Base-by-base conservation (phyloP, 2,888 invertebrate genomes). In the Papilio demoleus region DNA sequence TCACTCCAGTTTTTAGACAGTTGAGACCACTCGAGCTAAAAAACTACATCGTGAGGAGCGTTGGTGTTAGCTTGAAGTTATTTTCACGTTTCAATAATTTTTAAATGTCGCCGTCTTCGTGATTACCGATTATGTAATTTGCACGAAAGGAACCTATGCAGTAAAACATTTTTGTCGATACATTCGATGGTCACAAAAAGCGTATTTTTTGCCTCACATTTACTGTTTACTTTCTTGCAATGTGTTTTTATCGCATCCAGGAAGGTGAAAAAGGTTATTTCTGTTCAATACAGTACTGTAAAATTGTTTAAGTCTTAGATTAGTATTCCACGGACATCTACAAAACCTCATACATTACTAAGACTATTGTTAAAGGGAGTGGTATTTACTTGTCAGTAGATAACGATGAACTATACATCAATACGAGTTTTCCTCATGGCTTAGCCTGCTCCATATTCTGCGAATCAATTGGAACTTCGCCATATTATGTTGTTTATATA, bases 401-500 rank as follows among this genome's bases (percentile, higher is more conserved):
- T 56, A 40, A 56, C 27, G 40, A 19, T 65, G 31, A 53, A 40
- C 24, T 38, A 56, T 19, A n/a, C 22, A 60, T 50, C 19, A 50
- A 67, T 36, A 40, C 36, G 5, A 47, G 67, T 67, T 67, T 67
- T 67, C 67, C 67, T 67, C 56, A 19, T 61, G 40, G 53, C 9
- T 50, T 61, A 50, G 47, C 60, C 31, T 67, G 67, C 53, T 61
- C 61, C 53, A 67, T 19, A 67, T 67, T 67, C 62, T 38, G 53
- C 61, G 67, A 67, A 67, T 62, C 53, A 34, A 19, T 67, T 67
- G 67, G 67, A 38, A 53, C 8, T 56, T 12, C 42, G 67, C 67
- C 67, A 62, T 22, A 0, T 19, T 40, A n/a, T 24, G 12, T 63
- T 50, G 31, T 45, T 22, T 22, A 31, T 17, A 45, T 9, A 27